phyloP scores from a whole-genome alignment of 2,888 invertebrate genomes.

The Drosophila rellima region DNA sequence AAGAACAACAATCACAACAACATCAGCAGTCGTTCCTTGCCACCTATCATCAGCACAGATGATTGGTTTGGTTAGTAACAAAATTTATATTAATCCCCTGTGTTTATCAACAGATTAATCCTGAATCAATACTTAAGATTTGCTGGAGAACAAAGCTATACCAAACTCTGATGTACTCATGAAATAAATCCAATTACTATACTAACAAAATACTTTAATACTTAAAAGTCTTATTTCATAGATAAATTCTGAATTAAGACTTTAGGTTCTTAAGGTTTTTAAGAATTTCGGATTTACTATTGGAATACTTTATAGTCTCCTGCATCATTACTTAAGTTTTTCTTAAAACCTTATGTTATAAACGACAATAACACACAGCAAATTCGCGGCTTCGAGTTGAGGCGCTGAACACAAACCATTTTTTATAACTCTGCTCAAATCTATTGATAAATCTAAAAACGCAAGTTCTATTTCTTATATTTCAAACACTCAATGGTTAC shows the following conservation, averaged over 20 bases:
- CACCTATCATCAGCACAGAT: constrained; percentile 65
- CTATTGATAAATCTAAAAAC: no score
- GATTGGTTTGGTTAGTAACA: constrained; percentile 83
- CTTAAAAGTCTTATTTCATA: background rate
- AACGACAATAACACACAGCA: no score
- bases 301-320: background rate
- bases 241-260: background rate
- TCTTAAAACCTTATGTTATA: no score
- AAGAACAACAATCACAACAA: constrained; percentile 39
- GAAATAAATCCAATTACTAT: background rate
- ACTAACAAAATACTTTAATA: background rate
- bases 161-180: background rate
- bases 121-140: background rate
- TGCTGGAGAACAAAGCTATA: background rate
- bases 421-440: no score
- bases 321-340: background rate
- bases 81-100: background rate
- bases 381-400: no score
- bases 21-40: constrained; percentile 51
- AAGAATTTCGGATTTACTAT: background rate
- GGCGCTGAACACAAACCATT: no score
- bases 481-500: no score
- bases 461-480: no score
- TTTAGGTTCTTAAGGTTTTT: background rate
- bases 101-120: background rate